Evolutionary conservation across 2,113 vertebrate genomes (phyloP).

Genomic region (Hassar affinis): DNA sequence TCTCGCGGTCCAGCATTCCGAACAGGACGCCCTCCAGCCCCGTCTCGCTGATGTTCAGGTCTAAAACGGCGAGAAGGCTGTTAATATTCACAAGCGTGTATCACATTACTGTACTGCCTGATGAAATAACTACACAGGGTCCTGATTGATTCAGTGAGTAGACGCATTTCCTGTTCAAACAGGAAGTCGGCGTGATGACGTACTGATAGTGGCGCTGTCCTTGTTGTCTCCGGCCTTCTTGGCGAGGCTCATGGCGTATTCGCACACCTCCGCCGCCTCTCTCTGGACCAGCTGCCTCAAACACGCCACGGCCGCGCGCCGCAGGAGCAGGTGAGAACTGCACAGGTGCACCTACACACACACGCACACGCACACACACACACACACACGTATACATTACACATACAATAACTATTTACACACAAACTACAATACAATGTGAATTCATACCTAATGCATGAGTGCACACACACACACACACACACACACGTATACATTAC

Average conservation of each 20-base stretch:
- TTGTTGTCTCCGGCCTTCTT: constrained; percentile 84
- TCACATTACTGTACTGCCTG: neutral
- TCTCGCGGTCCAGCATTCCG: constrained; percentile 96
- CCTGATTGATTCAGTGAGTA: neutral
- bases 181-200: constrained; percentile 57
- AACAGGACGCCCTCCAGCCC: constrained; percentile 96
- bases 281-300: constrained; percentile 93
- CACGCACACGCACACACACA: neutral
- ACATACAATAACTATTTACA: neutral
- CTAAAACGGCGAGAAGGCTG: constrained; percentile 50
- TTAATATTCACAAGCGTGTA: neutral
- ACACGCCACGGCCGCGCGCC: constrained; percentile 92
- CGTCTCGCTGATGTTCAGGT: constrained; percentile 93
- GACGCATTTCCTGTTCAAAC: constrained; percentile 1
- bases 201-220: constrained; percentile 82
- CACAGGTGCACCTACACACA: constrained; percentile 88
- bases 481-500: too few relatives aligned
- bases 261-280: constrained; percentile 94
- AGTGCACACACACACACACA: neutral
- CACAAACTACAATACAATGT: neutral
- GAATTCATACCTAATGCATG: neutral
- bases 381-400: neutral
- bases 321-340: constrained; percentile 92
- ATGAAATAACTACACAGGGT: neutral
- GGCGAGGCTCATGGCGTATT: constrained; percentile 94